phyloP scores from a whole-genome alignment of 2,888 invertebrate species.

The Drosophila mimetica region DNA sequence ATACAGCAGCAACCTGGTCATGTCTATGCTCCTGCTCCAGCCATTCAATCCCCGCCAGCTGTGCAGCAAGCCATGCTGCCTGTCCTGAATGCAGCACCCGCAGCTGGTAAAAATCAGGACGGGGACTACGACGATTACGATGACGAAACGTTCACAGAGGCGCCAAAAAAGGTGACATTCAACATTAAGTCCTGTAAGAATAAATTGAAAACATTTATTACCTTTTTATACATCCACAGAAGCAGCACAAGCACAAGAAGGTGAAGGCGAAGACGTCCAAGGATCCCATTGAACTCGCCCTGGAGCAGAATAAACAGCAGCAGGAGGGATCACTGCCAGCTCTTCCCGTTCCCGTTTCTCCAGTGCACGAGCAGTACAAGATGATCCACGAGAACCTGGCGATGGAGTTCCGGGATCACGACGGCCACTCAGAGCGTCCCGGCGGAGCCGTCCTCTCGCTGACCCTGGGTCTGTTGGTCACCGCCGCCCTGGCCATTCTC shows the following conservation, averaged over 20 bases:
- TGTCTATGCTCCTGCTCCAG: conserved; percentile 49
- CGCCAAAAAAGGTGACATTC: conserved; percentile 75
- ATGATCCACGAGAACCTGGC: conserved; percentile 83
- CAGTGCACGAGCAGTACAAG: conserved; percentile 83
- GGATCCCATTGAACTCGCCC: conserved; percentile 71
- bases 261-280: conserved; percentile 60
- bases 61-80: conserved; percentile 61
- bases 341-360: conserved; percentile 66
- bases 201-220: too few species aligned
- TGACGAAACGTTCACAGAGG: conserved; percentile 81
- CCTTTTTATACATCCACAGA: conserved; percentile 52
- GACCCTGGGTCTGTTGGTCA: conserved; percentile 91
- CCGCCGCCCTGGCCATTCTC: conserved; percentile 91
- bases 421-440: conserved; percentile 89
- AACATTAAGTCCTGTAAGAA: too few species aligned
- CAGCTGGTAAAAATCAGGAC: conserved; percentile 49
- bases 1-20: conserved; percentile 44
- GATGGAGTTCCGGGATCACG: conserved; percentile 85
- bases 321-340: conserved; percentile 39
- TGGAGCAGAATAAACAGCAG: conserved; percentile 64
- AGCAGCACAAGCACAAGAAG: conserved; percentile 81
- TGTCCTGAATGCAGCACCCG: conserved; percentile 49
- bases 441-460: conserved; percentile 92
- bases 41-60: conserved; percentile 6
- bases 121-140: conserved; percentile 80